Percentiles rank a stretch among this genome's conserved stretches.
These are phyloP conservation scores for Cariama cristata DNA, from an alignment of 2,113 vertebrate species.

Conservation along the genomic window DNA sequence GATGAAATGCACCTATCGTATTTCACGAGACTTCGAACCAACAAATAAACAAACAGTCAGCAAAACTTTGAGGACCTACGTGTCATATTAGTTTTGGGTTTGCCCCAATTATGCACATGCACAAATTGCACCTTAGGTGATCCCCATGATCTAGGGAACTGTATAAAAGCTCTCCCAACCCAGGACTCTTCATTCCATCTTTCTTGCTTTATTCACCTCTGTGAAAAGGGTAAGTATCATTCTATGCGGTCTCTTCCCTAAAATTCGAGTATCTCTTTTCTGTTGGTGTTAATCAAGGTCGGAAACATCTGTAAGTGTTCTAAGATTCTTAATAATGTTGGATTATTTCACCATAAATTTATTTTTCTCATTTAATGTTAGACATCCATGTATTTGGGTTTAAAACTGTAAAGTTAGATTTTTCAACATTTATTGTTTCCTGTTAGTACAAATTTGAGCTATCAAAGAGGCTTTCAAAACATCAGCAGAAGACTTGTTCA, in stretches of 20 bases:
- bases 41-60: not conserved
- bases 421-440: not conserved
- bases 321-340: not conserved
- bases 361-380: not conserved
- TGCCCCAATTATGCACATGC: not conserved
- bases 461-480: not conserved
- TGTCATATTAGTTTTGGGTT: not conserved
- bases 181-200: not conserved
- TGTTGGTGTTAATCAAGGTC: not conserved
- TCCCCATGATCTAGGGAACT: not conserved
- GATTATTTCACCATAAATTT: not conserved
- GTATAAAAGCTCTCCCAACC: conserved; percentile 45
- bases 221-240: not conserved
- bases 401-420: not conserved
- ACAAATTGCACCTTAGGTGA: conserved; percentile 27
- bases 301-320: not conserved
- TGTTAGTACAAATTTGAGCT: not conserved
- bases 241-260: not conserved
- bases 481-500: not conserved
- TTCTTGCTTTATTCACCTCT: not conserved
- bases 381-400: not conserved
- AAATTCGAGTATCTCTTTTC: not conserved
- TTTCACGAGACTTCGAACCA: not conserved
- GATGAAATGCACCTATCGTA: not conserved
- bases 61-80: not conserved